Evolutionary conservation across 2,797 vertebrate genomes (phyloP).

Genomic region (Hapalemur alaotrensis): DNA sequence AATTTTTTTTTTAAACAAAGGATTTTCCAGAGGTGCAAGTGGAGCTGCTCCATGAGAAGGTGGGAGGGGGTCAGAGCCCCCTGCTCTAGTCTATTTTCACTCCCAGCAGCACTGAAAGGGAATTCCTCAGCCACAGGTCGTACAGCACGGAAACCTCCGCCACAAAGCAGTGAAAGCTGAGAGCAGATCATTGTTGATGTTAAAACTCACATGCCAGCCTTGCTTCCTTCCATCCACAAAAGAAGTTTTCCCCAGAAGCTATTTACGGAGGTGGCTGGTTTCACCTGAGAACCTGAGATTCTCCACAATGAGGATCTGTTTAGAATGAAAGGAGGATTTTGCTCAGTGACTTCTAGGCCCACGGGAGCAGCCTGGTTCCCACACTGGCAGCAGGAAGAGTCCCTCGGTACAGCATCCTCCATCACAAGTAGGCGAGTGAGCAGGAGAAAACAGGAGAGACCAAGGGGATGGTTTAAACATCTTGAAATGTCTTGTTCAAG

Average conservation of each 20-base stretch:
- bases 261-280: neutral
- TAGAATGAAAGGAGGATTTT: neutral
- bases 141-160: neutral
- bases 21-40: neutral
- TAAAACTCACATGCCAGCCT: neutral
- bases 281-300: rapidly evolving
- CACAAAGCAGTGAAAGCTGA: neutral
- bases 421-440: neutral
- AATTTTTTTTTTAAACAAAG: neutral
- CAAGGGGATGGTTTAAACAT: rapidly evolving
- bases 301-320: neutral
- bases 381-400: neutral
- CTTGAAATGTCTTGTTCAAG: neutral
- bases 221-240: neutral
- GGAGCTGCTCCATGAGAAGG: neutral
- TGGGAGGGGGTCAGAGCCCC: too few relatives aligned
- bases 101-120: neutral
- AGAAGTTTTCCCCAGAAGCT: neutral
- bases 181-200: neutral
- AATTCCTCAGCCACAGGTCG: rapidly evolving
- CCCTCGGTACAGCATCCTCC: rapidly evolving
- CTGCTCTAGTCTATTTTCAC: neutral
- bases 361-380: neutral
- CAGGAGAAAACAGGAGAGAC: neutral
- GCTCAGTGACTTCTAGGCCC: neutral